phyloP scores from a whole-genome alignment of 2,113 vertebrate genomes.

The Cyanocitta stelleri region DNA sequence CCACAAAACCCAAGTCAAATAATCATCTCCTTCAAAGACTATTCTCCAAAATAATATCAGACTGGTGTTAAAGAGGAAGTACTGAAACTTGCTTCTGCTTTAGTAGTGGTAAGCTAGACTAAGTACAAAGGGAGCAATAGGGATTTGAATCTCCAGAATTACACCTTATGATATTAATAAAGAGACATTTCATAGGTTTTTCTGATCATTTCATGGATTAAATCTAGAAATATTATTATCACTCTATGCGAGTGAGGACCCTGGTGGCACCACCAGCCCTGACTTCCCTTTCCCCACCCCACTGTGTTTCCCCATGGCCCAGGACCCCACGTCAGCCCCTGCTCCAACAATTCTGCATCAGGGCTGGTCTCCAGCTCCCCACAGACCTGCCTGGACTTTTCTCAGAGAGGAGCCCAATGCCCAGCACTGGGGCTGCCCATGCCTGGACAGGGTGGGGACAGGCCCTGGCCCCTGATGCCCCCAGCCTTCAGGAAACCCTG shows the following conservation, averaged over 20 bases:
- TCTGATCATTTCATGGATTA: background rate
- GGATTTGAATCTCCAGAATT: background rate
- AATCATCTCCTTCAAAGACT: background rate
- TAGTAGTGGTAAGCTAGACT: background rate
- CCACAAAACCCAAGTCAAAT: background rate
- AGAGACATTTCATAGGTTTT: background rate
- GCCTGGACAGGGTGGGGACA: too few species aligned
- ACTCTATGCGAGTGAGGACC: background rate
- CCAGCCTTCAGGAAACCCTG: background rate
- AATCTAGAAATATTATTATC: background rate
- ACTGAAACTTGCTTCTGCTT: background rate
- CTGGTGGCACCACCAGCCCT: background rate
- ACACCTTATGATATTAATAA: background rate
- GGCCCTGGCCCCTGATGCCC: too few species aligned
- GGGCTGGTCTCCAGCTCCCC: background rate
- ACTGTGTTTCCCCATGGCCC: too few species aligned
- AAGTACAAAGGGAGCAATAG: background rate
- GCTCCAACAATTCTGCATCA: background rate
- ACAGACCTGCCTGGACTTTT: background rate
- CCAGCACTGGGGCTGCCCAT: rapidly evolving
- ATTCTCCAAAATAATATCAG: background rate
- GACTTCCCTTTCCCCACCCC: rapidly evolving
- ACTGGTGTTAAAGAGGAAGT: background rate
- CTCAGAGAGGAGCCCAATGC: background rate
- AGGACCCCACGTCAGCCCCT: background rate